These are phyloP conservation scores for Lonchura striata DNA, from an alignment of 2,113 vertebrate species.

Conservation along the genomic window DNA sequence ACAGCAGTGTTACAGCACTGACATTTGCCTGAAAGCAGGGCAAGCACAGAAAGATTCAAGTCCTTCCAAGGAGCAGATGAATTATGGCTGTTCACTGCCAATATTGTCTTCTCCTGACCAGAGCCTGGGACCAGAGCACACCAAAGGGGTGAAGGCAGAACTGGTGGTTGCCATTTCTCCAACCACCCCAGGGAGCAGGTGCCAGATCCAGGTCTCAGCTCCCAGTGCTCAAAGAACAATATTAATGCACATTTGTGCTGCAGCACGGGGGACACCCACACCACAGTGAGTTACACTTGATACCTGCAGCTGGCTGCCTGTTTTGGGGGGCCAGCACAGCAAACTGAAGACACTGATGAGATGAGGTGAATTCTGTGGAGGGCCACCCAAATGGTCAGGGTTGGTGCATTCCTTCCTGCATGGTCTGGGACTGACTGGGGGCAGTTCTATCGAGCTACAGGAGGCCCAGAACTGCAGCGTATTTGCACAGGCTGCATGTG, in stretches of 20 bases:
- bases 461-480: background rate
- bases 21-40: background rate
- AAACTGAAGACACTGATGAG: background rate
- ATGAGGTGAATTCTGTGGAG: background rate
- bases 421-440: background rate
- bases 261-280: background rate
- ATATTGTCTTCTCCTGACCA: background rate
- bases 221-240: background rate
- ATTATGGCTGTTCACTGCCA: background rate
- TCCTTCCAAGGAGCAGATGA: background rate
- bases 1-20: background rate
- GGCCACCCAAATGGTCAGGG: background rate
- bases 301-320: background rate
- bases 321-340: background rate
- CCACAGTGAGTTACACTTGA: too few relatives aligned
- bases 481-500: background rate
- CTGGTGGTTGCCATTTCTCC: background rate
- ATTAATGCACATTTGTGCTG: background rate
- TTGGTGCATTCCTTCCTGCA: background rate
- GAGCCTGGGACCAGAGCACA: background rate
- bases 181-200: background rate
- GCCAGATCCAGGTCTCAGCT: background rate
- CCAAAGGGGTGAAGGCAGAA: background rate
- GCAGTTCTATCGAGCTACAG: background rate
- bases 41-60: background rate